Base-by-base conservation (phyloP, 2,797 vertebrate species). In the Sphenopsis melanotis region DNA sequence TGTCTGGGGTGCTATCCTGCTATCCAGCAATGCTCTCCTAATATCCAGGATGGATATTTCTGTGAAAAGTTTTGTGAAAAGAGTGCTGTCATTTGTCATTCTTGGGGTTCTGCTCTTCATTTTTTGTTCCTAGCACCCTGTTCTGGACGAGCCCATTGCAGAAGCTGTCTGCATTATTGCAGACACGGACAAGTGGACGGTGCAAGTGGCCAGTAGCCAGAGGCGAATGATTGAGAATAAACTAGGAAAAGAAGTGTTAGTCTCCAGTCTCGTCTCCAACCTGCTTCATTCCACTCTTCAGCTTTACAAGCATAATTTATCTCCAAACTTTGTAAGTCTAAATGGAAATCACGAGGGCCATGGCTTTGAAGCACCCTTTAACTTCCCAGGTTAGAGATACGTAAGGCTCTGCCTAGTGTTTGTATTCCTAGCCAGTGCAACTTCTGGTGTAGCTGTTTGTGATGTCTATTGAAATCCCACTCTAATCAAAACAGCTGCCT, bases 151-250 rank as follows among this genome's bases (percentile, higher is more conserved):
- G 97, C 99, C 99, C 30, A 99, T 99, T 47, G 99, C 99, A 11
- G 99, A 99, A 98, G 99, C 99, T 12, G 98, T 99, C 94, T 99
- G 99, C 98, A 99, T 99, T 97, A 98, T 99, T 90, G 99, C 99
- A 97, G 99, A 99, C 98, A 99, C 98, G 1, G 99, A 99, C 97
- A 99, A 99, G 87, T 99, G 99, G 99, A 99, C 98, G 1, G 99
- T 99, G 87, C 99, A 99, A 97, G 98, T 99, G 97, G 99, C 99
- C 95, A 99, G 99, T 98, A 99, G 99, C 93, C 99, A 99, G 98
- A 98, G 99, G 63, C 95, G 99, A 87, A 96, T 98, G 95, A 99
- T 98, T 4, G 99, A 99, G 32, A 98, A 98, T 96, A 99, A 99
- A 96, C 97, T 99, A 66, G 99, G 99, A 88, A 99, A 99, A 93